Evolutionary conservation across 2,888 invertebrate species (phyloP).

Genomic region (Rhyacophila evoluta): DNA sequence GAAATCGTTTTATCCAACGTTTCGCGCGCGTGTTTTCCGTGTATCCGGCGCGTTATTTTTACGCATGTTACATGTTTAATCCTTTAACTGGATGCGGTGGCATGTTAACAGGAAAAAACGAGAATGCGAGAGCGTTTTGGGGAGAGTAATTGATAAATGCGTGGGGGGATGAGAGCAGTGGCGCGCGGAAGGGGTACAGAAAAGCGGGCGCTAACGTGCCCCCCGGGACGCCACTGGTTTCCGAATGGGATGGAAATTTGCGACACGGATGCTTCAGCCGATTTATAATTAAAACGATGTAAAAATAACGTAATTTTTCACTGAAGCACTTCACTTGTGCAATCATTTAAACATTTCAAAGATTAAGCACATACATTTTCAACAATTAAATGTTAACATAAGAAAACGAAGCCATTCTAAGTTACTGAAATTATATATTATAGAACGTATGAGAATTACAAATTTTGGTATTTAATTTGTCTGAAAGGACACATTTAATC

Average conservation of each 20-base stretch:
- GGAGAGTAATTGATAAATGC: slow-evolving; percentile 20
- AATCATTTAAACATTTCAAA: too few species aligned
- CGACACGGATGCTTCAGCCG: not conserved
- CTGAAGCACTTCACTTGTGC: too few species aligned
- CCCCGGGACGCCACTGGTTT: slow-evolving; percentile 12
- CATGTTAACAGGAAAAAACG: slow-evolving; percentile 24
- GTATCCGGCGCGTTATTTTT: slow-evolving; percentile 2
- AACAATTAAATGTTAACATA: too few species aligned
- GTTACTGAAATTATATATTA: too few species aligned
- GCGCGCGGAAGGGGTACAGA: not conserved
- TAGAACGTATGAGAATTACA: too few species aligned
- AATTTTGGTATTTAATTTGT: too few species aligned
- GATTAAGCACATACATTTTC: not conserved
- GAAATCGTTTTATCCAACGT: not conserved
- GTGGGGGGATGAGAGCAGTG: not conserved
- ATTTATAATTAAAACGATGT: slow-evolving; percentile 20
- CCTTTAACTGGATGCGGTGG: slow-evolving; percentile 23
- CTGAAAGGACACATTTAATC: too few species aligned
- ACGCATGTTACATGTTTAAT: slow-evolving; percentile 23
- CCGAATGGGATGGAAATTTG: not conserved
- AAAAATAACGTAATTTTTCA: not conserved
- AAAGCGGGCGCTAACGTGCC: slow-evolving; percentile 19
- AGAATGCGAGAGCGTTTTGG: slow-evolving; percentile 16
- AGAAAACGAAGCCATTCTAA: too few species aligned
- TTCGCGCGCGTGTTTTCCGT: not conserved